phyloP scores from a whole-genome alignment of 2,797 vertebrate species.

The Tenualosa ilisha region DNA sequence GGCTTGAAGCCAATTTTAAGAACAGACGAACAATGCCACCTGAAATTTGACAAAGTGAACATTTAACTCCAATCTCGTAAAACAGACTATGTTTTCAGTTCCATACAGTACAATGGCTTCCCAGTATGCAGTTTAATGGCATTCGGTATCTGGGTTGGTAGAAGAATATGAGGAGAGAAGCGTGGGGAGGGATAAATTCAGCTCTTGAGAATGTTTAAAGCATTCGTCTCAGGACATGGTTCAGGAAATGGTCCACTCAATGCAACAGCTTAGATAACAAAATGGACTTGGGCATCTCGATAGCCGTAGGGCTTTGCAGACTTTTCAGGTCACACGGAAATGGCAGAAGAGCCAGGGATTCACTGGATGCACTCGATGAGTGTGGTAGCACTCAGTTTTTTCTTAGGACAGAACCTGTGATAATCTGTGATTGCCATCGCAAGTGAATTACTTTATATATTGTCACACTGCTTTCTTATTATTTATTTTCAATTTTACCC shows the following conservation, averaged over 20 bases:
- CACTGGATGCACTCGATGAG: background rate
- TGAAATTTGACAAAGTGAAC: background rate
- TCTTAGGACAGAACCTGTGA: background rate
- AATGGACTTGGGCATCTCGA: background rate
- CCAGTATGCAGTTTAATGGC: background rate
- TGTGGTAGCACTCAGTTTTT: background rate
- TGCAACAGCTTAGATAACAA: background rate
- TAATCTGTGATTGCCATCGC: background rate
- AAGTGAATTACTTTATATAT: background rate
- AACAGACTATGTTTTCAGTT: background rate
- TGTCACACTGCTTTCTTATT: background rate
- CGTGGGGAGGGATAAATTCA: too few relatives aligned
- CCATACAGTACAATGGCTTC: background rate
- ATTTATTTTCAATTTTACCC: background rate
- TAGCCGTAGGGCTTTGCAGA: background rate
- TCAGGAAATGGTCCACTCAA: background rate
- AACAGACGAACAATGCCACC: conserved; percentile 3
- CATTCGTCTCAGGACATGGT: background rate
- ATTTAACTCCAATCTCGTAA: background rate
- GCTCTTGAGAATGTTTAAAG: too few relatives aligned
- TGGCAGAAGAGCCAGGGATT: background rate
- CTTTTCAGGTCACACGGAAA: background rate
- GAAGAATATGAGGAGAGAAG: too few relatives aligned
- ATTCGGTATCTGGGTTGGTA: background rate
- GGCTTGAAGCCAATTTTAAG: background rate